Conservation (phyloP, 2,113 vertebrate species). For the Limanda limanda region DNA sequence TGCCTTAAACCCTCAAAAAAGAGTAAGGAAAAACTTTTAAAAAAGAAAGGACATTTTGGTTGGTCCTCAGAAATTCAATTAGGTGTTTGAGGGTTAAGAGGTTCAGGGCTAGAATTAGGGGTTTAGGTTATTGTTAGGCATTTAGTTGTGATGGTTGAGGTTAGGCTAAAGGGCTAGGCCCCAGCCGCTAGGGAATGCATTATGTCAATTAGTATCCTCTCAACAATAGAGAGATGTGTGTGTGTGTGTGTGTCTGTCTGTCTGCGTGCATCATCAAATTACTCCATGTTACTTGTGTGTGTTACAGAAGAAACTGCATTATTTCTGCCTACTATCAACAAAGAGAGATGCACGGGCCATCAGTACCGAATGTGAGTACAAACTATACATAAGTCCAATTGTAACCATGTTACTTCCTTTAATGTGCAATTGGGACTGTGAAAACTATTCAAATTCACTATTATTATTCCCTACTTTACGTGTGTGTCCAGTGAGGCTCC, state of each 20-base stretch:
- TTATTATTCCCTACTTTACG: constrained; percentile 4
- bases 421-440: background rate
- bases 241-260: background rate
- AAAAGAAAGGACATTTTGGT: no score
- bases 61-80: no score
- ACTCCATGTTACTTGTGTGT: constrained; percentile 25
- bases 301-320: constrained; percentile 83
- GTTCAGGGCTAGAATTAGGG: no score
- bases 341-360: constrained; percentile 72
- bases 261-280: background rate
- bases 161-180: no score
- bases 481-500: constrained; percentile 62
- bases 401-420: background rate
- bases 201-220: no score
- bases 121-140: no score
- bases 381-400: background rate
- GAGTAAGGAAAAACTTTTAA: no score
- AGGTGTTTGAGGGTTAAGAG: no score
- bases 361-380: constrained; percentile 74
- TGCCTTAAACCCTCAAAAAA: no score
- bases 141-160: no score
- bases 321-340: constrained; percentile 84
- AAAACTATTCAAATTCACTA: background rate
- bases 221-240: no score
- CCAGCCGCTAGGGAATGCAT: no score